A percentile compares a stretch with the other conserved stretches of the same genome.
Evolutionary conservation across 2,797 vertebrate species (phyloP).

Genomic region (Sebastiscus albofasciatus): DNA sequence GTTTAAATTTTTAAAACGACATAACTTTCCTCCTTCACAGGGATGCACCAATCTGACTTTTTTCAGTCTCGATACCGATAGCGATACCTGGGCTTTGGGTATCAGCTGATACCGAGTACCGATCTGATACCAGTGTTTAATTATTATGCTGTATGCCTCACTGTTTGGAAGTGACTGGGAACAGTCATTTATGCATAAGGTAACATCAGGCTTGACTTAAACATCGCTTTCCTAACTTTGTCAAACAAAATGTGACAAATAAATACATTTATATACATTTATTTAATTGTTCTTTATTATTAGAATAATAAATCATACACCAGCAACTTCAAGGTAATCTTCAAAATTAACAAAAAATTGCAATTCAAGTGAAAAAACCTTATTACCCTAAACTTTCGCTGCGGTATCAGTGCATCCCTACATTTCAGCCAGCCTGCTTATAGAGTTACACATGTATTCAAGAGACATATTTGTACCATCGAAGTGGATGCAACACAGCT

Average conservation of each 20-base stretch:
- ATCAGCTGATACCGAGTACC: no score
- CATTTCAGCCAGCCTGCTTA: no score
- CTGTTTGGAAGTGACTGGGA: background rate
- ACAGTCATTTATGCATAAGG: background rate
- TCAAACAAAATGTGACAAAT: background rate
- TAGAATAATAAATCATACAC: background rate
- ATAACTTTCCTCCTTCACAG: no score
- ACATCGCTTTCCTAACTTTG: background rate
- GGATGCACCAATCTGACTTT: background rate
- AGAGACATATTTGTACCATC: background rate
- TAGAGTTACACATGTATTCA: background rate
- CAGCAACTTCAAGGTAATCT: background rate
- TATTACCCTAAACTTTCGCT: no score
- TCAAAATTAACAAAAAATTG: background rate
- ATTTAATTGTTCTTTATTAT: background rate
- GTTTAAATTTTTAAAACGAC: background rate
- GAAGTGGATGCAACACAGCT: background rate
- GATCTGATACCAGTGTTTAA: background rate
- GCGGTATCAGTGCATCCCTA: no score
- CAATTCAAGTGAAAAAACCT: background rate
- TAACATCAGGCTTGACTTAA: background rate
- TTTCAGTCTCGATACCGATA: background rate
- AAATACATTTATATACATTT: background rate
- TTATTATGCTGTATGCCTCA: background rate
- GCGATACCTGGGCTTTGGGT: no score